Evolutionary conservation across 2,113 vertebrate genomes (phyloP).

Genomic region (Anas platyrhynchos): DNA sequence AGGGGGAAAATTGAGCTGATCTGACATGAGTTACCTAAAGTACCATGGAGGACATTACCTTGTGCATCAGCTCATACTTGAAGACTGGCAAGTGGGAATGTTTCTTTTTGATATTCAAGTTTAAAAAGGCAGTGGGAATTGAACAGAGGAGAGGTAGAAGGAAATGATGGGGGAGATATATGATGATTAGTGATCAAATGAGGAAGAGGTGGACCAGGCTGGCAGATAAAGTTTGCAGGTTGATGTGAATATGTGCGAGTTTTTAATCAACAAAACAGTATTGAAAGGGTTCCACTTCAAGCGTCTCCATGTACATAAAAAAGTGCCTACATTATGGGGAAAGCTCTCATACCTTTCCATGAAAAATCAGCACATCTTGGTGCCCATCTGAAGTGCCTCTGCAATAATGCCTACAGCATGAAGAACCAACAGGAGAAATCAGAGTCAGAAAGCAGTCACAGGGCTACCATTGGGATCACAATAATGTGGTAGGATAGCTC

Average conservation of each 20-base stretch:
- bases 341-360: neutral
- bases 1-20: neutral
- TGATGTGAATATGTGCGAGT: neutral
- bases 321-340: neutral
- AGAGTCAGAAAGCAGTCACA: neutral
- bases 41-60: neutral
- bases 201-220: neutral
- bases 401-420: neutral
- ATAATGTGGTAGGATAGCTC: neutral
- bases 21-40: neutral
- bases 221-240: neutral
- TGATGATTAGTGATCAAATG: rapidly evolving
- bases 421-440: neutral
- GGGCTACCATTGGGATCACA: neutral
- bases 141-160: neutral
- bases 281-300: neutral
- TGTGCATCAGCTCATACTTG: neutral
- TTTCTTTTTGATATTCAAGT: neutral
- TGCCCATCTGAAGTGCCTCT: neutral
- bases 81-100: neutral
- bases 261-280: neutral
- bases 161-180: neutral
- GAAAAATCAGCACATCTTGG: neutral
- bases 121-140: neutral
- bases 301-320: neutral